Conservation (phyloP, 2,888 invertebrate genomes). For the Melinaea menophilus region DNA sequence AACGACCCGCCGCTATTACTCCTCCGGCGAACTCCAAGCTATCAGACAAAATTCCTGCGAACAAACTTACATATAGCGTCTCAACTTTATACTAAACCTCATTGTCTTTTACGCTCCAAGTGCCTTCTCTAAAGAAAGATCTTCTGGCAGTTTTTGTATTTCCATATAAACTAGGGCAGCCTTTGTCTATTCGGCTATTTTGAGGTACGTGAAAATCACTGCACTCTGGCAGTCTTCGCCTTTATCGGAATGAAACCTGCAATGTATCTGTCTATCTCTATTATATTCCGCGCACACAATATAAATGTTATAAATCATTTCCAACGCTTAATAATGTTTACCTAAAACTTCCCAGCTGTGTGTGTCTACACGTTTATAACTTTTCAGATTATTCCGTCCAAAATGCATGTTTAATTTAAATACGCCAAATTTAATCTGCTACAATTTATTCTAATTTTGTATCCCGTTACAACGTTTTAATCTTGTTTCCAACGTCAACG, state of each 20-base stretch:
- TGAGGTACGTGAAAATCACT: constrained; percentile 28
- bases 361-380: constrained; percentile 1
- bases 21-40: constrained; percentile 86
- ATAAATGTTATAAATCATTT: constrained; percentile 9
- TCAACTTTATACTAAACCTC: constrained; percentile 42
- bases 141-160: constrained; percentile 38
- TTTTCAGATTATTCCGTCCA: constrained; percentile 13
- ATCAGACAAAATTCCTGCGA: constrained; percentile 90
- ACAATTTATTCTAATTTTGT: constrained; percentile 17
- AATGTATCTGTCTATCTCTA: constrained; percentile 3
- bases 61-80: constrained; percentile 89
- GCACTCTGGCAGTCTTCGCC: constrained; percentile 27
- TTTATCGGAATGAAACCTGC: constrained; percentile 18
- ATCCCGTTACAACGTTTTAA: constrained; percentile 19
- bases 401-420: constrained; percentile 26
- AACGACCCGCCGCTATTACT: constrained; percentile 85
- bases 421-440: constrained; percentile 13
- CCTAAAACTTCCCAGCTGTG: constrained; percentile 2
- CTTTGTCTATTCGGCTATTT: not conserved
- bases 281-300: not conserved
- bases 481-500: constrained; percentile 11
- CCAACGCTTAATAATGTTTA: constrained; percentile 11
- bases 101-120: constrained; percentile 47
- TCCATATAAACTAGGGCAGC: constrained; percentile 15
- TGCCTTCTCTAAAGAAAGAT: constrained; percentile 52